Evolutionary conservation across 2,888 invertebrate species (phyloP).

Genomic region (Apamea crenata): DNA sequence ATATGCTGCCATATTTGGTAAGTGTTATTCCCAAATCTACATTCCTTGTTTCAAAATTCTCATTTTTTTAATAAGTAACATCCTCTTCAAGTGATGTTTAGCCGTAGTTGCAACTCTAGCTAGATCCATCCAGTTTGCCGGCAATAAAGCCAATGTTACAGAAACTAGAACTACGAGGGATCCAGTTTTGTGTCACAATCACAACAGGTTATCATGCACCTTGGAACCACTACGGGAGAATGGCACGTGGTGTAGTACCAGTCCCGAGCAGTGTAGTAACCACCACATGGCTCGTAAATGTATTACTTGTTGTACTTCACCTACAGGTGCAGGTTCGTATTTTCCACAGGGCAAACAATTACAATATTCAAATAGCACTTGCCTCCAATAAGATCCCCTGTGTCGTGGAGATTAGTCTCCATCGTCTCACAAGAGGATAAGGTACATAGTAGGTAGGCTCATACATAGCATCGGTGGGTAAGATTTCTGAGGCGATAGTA

Average conservation of each 20-base stretch:
- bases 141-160: conserved; percentile 44
- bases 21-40: not conserved
- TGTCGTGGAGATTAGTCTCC: too few relatives aligned
- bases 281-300: not conserved
- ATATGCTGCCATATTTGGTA: too few relatives aligned
- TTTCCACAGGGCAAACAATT: too few relatives aligned
- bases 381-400: too few relatives aligned
- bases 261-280: not conserved
- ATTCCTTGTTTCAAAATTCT: not conserved
- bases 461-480: too few relatives aligned
- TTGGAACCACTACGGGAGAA: conserved; percentile 18
- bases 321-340: not conserved
- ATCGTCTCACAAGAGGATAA: too few relatives aligned
- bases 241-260: conserved; percentile 41
- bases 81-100: not conserved
- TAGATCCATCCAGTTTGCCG: conserved; percentile 11
- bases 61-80: not conserved
- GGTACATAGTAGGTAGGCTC: too few relatives aligned
- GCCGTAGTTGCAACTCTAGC: not conserved
- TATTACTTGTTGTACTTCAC: conserved; percentile 5
- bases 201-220: conserved; percentile 36
- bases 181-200: conserved; percentile 33
- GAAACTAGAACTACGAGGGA: conserved; percentile 21
- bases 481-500: too few relatives aligned
- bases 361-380: too few relatives aligned